These are phyloP conservation scores for Hemicordylus capensis DNA, from an alignment of 2,113 vertebrate genomes.

Conservation along the genomic window DNA sequence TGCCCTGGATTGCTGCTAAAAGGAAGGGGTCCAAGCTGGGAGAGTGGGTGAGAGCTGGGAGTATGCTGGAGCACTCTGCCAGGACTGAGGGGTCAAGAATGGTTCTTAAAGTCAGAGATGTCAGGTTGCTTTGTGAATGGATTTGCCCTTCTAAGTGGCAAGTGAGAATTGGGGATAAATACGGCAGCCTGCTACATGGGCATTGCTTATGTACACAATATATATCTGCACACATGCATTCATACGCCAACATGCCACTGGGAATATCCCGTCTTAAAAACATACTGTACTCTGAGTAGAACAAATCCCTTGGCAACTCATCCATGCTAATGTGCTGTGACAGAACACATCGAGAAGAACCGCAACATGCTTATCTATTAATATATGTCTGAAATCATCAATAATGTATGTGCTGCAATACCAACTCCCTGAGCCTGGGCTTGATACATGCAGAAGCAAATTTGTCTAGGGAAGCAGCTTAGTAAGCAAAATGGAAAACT, in stretches of 20 bases:
- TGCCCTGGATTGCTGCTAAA: conserved; percentile 18
- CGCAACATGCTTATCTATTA: conserved; percentile 52
- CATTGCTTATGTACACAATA: not conserved
- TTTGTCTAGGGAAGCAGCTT: conserved; percentile 40
- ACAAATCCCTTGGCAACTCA: conserved; percentile 8
- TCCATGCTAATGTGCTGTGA: conserved; percentile 46
- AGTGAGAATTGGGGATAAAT: conserved; percentile 16
- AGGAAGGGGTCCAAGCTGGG: not conserved
- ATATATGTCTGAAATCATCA: conserved; percentile 61
- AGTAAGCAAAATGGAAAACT: conserved; percentile 51
- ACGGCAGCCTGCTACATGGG: not conserved
- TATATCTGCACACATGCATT: not conserved
- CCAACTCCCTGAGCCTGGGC: conserved; percentile 18
- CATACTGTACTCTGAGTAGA: conserved; percentile 3
- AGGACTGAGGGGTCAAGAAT: accelerated
- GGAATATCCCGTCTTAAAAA: accelerated
- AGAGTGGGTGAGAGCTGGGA: conserved; percentile 9
- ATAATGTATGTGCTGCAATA: conserved; percentile 46
- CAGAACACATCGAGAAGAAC: conserved; percentile 54
- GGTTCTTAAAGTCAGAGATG: not conserved
- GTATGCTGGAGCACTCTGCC: not conserved
- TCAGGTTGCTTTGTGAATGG: conserved; percentile 24
- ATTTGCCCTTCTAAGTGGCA: conserved; percentile 25
- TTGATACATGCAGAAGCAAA: conserved; percentile 22
- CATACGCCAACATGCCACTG: not conserved